Base-by-base conservation (phyloP, 2,797 vertebrate genomes). In the Poliocrania exsul region DNA sequence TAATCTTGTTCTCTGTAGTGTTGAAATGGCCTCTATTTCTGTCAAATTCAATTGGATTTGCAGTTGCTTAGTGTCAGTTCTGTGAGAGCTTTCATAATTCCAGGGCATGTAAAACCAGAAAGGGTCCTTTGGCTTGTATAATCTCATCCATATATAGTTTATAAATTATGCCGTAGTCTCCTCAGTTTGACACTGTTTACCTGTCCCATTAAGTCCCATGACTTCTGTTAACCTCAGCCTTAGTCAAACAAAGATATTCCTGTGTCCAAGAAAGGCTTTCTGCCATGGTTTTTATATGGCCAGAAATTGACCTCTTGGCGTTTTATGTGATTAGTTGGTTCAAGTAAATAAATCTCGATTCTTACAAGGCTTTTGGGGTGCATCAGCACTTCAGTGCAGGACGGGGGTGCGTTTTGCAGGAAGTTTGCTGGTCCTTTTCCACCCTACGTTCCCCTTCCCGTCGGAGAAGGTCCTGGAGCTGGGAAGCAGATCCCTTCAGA, bases 371-470 rank as follows among this genome's bases (percentile, higher is more conserved):
- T 50, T 86, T 64, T 49, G 19, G 26, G 23, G 56, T 23, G 7
- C 57, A 4, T 16, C 21, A 71, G 3, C 10, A 0, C 1, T 8
- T 40, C 25, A 4, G 11, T 29, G 84, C 23, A n/a, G 51, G 16
- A 21, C 0, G 2, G 25, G 57, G 42, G 19, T 20, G 33, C 0
- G 0, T 28, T 46, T 21, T 28, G 53, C 33, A 26, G 13, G 8
- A 38, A 11, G 3, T 38, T 70, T 31, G 53, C 11, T 18, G 44
- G 15, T n/a, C 17, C 10, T 44, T 58, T 66, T 31, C 12, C 38
- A 37, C 9, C 29, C 12, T 2, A 4, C 19, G 16, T 16, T 4
- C n/a, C n/a, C 50, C 9, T 13, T 24, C 7, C 6, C 7, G 5
- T 6, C 1, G 0, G 33, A 13, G 37, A 10, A 62, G 10, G 2